Evolutionary conservation across 2,113 vertebrate species (phyloP).

Genomic region (Pterophyllum scalare): DNA sequence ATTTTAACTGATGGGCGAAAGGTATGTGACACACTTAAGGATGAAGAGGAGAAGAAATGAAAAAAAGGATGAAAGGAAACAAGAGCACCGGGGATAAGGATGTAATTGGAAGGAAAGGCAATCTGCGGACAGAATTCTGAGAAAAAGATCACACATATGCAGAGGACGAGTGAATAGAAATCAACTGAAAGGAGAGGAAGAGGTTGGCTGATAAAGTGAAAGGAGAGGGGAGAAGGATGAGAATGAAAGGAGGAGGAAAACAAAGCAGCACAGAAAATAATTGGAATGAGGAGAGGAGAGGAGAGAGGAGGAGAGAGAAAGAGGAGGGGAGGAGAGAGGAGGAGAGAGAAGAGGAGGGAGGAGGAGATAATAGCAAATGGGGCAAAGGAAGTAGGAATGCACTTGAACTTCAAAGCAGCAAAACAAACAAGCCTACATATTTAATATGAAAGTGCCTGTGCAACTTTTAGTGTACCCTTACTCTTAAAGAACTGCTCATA

Average conservation of each 20-base stretch:
- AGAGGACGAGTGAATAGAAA: slow-evolving; percentile 14
- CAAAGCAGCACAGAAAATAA: neutral
- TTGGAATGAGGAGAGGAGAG: neutral
- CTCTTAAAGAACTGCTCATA: slow-evolving; percentile 49
- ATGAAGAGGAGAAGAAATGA: slow-evolving; percentile 23
- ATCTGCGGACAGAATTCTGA: neutral
- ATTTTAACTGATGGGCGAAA: slow-evolving; percentile 43
- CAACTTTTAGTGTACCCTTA: slow-evolving; percentile 42
- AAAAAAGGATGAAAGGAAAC: slow-evolving; percentile 22
- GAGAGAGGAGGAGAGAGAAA: neutral
- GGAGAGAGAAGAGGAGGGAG: neutral
- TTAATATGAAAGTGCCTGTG: slow-evolving; percentile 47
- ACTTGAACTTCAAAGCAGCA: slow-evolving; percentile 56
- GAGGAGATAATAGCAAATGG: slow-evolving; percentile 5
- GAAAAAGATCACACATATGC: slow-evolving; percentile 15
- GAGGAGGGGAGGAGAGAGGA: neutral
- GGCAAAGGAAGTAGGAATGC: slow-evolving; percentile 14
- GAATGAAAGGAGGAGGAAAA: slow-evolving; percentile 14
- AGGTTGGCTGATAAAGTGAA: neutral
- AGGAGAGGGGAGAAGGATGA: neutral
- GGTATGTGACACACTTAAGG: neutral
- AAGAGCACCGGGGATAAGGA: slow-evolving; percentile 5
- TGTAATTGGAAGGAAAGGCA: slow-evolving; percentile 12
- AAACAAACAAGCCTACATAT: slow-evolving; percentile 59
- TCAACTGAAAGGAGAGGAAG: neutral